A percentile compares a stretch with the other conserved stretches of the same genome.
These are phyloP conservation scores for Eupithecia exiguata DNA, from an alignment of 2,888 invertebrate genomes.

Conservation along the genomic window DNA sequence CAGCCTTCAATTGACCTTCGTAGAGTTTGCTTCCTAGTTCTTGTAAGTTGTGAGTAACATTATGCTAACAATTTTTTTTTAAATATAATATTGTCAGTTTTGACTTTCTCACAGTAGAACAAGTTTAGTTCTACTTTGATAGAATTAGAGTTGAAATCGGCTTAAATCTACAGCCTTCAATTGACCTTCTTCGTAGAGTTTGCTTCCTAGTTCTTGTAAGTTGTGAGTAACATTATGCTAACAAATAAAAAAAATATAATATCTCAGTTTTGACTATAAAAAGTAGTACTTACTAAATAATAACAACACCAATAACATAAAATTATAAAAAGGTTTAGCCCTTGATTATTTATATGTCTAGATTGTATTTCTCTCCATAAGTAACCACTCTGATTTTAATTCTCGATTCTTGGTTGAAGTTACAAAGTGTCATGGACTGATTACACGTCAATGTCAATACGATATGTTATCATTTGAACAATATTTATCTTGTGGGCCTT, in stretches of 20 bases:
- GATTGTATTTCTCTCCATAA: too few relatives aligned
- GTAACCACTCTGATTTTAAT: too few relatives aligned
- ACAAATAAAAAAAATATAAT: background rate
- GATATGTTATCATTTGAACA: background rate
- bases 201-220: constrained; percentile 64
- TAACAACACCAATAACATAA: too few relatives aligned
- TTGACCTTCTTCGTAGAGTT: constrained; percentile 61
- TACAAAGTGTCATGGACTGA: background rate
- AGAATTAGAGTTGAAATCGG: constrained; percentile 19
- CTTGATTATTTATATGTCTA: too few relatives aligned
- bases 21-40: constrained; percentile 64
- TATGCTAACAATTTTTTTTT: too few relatives aligned
- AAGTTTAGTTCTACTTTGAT: background rate
- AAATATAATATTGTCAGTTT: too few relatives aligned
- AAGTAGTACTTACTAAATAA: background rate
- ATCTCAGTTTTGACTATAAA: background rate
- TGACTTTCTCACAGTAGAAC: too few relatives aligned
- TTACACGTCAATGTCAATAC: background rate
- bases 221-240: constrained; percentile 27
- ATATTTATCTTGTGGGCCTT: background rate
- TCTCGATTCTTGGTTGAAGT: background rate
- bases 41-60: constrained; percentile 46
- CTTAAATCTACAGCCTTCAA: constrained; percentile 26
- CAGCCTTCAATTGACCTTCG: constrained; percentile 54
- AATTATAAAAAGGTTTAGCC: too few relatives aligned